Percentiles rank a stretch among this genome's conserved stretches.
Conservation (phyloP, 2,113 vertebrate species). For the Cacatua alba region DNA sequence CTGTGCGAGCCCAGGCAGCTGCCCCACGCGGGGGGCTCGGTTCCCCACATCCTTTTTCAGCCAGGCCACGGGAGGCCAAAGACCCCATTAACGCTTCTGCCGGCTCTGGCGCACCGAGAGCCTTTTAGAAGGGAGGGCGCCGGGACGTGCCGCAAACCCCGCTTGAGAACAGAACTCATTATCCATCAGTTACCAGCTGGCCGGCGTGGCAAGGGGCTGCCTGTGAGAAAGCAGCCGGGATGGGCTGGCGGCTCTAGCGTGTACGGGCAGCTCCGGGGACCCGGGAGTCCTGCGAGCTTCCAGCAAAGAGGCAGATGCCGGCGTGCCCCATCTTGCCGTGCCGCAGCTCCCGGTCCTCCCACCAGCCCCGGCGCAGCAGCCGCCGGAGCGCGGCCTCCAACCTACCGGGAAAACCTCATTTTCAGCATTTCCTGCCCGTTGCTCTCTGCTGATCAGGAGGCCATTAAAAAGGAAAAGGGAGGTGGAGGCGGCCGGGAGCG, state of each 20-base stretch:
- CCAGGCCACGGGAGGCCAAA: slow-evolving; percentile 8
- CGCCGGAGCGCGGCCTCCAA: neutral
- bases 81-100: slow-evolving; percentile 52
- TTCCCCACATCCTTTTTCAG: neutral
- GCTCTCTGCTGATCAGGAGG: neutral
- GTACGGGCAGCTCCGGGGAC: slow-evolving; percentile 56
- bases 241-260: slow-evolving; percentile 8
- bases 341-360: neutral
- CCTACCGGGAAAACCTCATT: slow-evolving; percentile 63
- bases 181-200: slow-evolving; percentile 76
- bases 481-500: neutral
- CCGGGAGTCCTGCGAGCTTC: neutral
- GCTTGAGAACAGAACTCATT: slow-evolving; percentile 76
- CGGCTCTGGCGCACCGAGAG: accelerated
- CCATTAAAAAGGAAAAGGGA: slow-evolving; percentile 14
- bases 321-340: neutral
- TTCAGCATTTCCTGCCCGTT: slow-evolving; percentile 17
- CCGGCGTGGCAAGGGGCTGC: slow-evolving; percentile 22
- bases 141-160: neutral
- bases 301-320: neutral
- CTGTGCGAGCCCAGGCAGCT: neutral
- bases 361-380: neutral
- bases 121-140: neutral
- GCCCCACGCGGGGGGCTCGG: accelerated
- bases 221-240: neutral